phyloP scores from a whole-genome alignment of 2,888 invertebrate genomes.

The Notodonta dromedarius region DNA sequence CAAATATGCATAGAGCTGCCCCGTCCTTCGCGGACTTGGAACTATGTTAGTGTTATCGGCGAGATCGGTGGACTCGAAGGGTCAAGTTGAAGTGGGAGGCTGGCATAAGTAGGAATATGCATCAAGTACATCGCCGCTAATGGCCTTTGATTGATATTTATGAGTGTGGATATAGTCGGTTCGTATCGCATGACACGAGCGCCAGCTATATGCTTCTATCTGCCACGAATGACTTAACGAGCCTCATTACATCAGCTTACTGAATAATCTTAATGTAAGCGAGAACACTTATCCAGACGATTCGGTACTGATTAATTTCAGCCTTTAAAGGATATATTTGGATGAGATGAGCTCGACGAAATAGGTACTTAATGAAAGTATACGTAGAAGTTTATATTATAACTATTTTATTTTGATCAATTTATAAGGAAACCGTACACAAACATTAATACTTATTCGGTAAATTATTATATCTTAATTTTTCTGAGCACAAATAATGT shows the following conservation, averaged over 20 bases:
- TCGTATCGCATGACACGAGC: constrained; percentile 55
- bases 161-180: constrained; percentile 60
- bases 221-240: constrained; percentile 36
- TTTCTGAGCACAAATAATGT: too few relatives aligned
- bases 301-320: neutral
- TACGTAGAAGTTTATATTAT: too few relatives aligned
- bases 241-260: constrained; percentile 15
- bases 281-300: constrained; percentile 12
- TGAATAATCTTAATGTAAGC: constrained; percentile 29
- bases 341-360: constrained; percentile 4
- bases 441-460: too few relatives aligned
- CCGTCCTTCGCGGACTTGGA: constrained; percentile 4
- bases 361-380: too few relatives aligned
- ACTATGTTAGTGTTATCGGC: constrained; percentile 4
- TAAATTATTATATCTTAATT: too few relatives aligned
- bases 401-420: too few relatives aligned
- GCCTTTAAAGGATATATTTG: constrained; percentile 1
- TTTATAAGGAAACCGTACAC: too few relatives aligned
- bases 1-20: constrained; percentile 34
- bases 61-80: constrained; percentile 18
- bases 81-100: constrained; percentile 39
- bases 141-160: constrained; percentile 69
- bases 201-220: constrained; percentile 56
- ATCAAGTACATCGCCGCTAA: constrained; percentile 37
- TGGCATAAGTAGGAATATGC: constrained; percentile 45